These are phyloP conservation scores for Trichogramma dendrolimi DNA, from an alignment of 2,888 invertebrate genomes.

Conservation along the genomic window DNA sequence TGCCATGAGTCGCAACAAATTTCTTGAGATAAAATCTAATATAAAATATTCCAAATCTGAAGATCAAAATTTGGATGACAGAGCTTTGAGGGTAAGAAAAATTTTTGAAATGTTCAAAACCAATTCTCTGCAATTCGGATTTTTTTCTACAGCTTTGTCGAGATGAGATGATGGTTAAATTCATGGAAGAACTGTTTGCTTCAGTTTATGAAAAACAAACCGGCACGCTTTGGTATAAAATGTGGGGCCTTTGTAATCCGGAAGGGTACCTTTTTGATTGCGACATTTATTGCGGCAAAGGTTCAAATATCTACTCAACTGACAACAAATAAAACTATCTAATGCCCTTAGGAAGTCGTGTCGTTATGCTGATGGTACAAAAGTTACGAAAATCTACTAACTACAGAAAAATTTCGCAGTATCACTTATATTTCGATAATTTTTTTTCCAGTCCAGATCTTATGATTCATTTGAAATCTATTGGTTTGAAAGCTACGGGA, in stretches of 20 bases:
- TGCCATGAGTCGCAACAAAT: conserved; percentile 23
- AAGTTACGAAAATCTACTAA: not conserved
- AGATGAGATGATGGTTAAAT: conserved; percentile 27
- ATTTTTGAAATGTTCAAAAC: conserved; percentile 23
- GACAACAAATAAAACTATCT: conserved; percentile 12
- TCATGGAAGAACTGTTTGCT: conserved; percentile 19
- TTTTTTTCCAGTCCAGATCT: conserved; percentile 9
- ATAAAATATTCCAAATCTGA: conserved; percentile 15
- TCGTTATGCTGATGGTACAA: conserved; percentile 15
- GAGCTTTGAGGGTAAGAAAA: conserved; percentile 23
- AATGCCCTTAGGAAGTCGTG: conserved; percentile 18
- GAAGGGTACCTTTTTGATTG: conserved; percentile 22
- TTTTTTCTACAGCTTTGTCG: conserved; percentile 24
- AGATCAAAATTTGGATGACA: conserved; percentile 20
- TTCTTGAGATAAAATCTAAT: conserved; percentile 19
- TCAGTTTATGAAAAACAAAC: conserved; percentile 11
- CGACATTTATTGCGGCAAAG: conserved; percentile 25
- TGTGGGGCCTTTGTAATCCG: conserved; percentile 23
- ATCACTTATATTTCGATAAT: conserved; percentile 17
- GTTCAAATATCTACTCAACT: conserved; percentile 21
- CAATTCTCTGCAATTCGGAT: conserved; percentile 24
- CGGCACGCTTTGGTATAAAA: conserved; percentile 22
- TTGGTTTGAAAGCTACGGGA: conserved; percentile 8
- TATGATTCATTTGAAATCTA: conserved; percentile 7
- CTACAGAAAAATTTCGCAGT: not conserved